Conservation (phyloP, 2,113 vertebrate genomes). For the Rana temporaria region DNA sequence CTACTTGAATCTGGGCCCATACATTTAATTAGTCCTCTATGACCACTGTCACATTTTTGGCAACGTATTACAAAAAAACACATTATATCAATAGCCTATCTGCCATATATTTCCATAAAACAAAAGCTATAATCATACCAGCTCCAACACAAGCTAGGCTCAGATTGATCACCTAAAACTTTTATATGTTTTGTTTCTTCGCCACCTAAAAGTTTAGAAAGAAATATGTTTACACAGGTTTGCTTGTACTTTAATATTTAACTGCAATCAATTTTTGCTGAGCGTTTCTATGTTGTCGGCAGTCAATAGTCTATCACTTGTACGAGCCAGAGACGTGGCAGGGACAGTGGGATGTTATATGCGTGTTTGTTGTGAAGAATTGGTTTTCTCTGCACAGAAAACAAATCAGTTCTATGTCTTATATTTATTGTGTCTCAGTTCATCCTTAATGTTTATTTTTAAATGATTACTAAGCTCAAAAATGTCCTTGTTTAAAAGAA, state of each 20-base stretch:
- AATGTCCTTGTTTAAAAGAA: too few relatives aligned
- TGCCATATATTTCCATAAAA: conserved; percentile 8
- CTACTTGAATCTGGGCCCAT: too few relatives aligned
- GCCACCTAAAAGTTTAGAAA: too few relatives aligned
- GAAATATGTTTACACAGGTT: too few relatives aligned
- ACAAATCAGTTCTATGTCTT: conserved; percentile 23
- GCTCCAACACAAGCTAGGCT: conserved; percentile 52
- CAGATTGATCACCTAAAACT: conserved; percentile 38
- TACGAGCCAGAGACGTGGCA: background rate
- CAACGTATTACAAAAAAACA: too few relatives aligned
- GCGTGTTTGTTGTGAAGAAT: conserved; percentile 16
- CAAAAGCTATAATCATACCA: conserved; percentile 54
- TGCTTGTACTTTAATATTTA: conserved; percentile 9
- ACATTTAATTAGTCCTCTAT: too few relatives aligned
- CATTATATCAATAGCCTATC: background rate
- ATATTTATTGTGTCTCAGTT: background rate
- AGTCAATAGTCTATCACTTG: conserved; percentile 45
- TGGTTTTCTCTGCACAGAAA: background rate
- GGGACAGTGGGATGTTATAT: background rate
- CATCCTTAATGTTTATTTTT: background rate
- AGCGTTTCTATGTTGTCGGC: conserved; percentile 43
- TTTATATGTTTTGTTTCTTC: conserved; percentile 18
- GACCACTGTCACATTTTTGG: too few relatives aligned
- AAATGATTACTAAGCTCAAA: background rate
- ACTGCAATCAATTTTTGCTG: conserved; percentile 58